Conservation (phyloP, 2,888 invertebrate genomes). For the Heteropelma amictum region DNA sequence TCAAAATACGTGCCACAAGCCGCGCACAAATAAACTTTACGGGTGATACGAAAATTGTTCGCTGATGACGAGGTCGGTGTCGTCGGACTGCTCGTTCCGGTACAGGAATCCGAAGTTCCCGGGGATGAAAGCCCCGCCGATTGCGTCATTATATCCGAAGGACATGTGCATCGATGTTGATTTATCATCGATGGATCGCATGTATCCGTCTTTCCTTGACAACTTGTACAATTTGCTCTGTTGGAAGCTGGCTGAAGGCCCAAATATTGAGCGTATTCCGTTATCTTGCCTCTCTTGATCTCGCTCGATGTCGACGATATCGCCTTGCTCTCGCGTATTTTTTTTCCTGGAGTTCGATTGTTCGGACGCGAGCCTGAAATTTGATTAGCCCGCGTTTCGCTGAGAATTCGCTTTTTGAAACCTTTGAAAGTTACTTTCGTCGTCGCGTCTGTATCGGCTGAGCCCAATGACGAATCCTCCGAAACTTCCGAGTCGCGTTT, state of each 20-base stretch:
- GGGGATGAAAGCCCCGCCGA: constrained; percentile 56
- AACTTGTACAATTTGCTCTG: constrained; percentile 83
- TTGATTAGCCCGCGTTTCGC: constrained; percentile 67
- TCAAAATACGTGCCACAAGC: constrained; percentile 91
- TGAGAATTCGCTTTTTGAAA: constrained; percentile 72
- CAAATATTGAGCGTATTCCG: constrained; percentile 86
- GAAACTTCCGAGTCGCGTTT: constrained; percentile 53
- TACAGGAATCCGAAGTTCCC: constrained; percentile 77
- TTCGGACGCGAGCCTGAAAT: constrained; percentile 15
- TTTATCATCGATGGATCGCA: constrained; percentile 84
- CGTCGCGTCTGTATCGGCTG: neutral
- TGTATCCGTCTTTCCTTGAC: constrained; percentile 83
- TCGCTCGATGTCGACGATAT: constrained; percentile 52
- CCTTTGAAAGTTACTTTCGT: constrained; percentile 70
- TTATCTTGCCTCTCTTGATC: constrained; percentile 69
- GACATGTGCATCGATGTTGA: constrained; percentile 84
- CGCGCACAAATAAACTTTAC: constrained; percentile 89
- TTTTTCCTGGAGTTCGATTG: constrained; percentile 16
- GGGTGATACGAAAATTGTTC: constrained; percentile 83
- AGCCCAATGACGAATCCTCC: constrained; percentile 54
- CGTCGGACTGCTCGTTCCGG: neutral
- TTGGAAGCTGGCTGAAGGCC: constrained; percentile 80
- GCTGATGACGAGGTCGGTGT: constrained; percentile 54
- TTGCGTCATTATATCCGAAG: constrained; percentile 66
- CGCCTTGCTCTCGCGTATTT: constrained; percentile 45